Conservation (phyloP, 1,140 invertebrate genomes). For the Lysiphlebus fabarum region DNA sequence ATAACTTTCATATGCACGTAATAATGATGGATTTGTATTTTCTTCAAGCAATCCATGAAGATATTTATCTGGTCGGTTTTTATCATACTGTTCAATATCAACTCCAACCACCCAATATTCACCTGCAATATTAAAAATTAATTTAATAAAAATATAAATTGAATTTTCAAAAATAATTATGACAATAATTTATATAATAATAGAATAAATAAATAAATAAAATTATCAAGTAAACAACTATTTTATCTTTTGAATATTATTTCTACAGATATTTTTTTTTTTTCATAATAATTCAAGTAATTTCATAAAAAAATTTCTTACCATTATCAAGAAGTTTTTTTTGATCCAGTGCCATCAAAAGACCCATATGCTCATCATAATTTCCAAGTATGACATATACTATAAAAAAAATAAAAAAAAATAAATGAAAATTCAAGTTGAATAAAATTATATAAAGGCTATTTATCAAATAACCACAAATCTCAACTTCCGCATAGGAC, state of each 20-base stretch:
- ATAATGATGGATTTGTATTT: conserved; percentile 54
- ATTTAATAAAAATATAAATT: no score
- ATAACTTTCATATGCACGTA: conserved; percentile 68
- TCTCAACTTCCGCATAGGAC: no score
- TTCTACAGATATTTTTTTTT: no score
- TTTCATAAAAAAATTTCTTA: conserved; percentile 43
- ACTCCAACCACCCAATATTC: conserved; percentile 90
- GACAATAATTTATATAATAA: neutral
- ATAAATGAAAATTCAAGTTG: conserved; percentile 11
- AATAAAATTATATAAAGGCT: conserved; percentile 10
- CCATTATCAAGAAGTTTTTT: conserved; percentile 79
- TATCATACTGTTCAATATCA: conserved; percentile 82
- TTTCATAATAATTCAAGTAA: no score
- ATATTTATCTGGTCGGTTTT: conserved; percentile 70
- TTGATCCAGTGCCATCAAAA: conserved; percentile 78
- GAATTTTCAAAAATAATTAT: no score
- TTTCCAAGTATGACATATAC: conserved; percentile 91
- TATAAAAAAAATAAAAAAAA: conserved; percentile 58
- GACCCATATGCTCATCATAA: conserved; percentile 80
- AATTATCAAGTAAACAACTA: no score
- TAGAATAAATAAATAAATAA: conserved; percentile 5
- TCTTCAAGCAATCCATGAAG: conserved; percentile 70
- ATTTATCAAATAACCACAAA: conserved; percentile 1
- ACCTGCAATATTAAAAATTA: conserved; percentile 56
- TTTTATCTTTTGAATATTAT: no score